A percentile compares a stretch with the other conserved stretches of the same genome.
phyloP scores from a whole-genome alignment of 2,797 vertebrate species.

The Limosa lapponica region DNA sequence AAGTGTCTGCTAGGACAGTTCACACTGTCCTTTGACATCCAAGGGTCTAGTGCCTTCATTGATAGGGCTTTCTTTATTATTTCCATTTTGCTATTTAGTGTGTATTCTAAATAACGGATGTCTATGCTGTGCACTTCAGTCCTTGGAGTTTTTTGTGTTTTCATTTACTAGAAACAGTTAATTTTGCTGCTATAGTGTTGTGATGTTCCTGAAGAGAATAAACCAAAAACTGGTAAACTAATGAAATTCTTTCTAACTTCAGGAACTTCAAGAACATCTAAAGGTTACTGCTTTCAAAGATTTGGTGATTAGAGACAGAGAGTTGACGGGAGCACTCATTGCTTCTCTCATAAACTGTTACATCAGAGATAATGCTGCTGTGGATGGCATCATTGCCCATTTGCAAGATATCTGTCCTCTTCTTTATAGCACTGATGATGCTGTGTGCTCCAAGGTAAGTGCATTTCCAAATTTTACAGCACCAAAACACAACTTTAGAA shows the following conservation, averaged over 20 bases:
- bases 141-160: background rate
- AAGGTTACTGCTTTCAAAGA: constrained; percentile 94
- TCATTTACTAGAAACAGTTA: background rate
- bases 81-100: background rate
- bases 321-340: constrained; percentile 91
- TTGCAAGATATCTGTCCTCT: constrained; percentile 94
- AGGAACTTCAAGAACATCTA: constrained; percentile 96
- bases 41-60: background rate
- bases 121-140: background rate
- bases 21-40: background rate
- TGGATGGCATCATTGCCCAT: constrained; percentile 93
- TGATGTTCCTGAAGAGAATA: background rate
- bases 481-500: background rate
- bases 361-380: constrained; percentile 94
- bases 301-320: constrained; percentile 91
- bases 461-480: background rate
- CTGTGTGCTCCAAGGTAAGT: constrained; percentile 93
- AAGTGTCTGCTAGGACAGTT: no score
- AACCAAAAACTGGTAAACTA: background rate
- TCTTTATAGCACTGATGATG: constrained; percentile 95
- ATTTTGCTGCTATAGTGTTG: background rate
- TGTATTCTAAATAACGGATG: background rate
- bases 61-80: background rate
- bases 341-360: constrained; percentile 96
- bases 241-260: background rate